Evolutionary conservation across 1,140 invertebrate species (phyloP).

Genomic region (Bombus waltoni): DNA sequence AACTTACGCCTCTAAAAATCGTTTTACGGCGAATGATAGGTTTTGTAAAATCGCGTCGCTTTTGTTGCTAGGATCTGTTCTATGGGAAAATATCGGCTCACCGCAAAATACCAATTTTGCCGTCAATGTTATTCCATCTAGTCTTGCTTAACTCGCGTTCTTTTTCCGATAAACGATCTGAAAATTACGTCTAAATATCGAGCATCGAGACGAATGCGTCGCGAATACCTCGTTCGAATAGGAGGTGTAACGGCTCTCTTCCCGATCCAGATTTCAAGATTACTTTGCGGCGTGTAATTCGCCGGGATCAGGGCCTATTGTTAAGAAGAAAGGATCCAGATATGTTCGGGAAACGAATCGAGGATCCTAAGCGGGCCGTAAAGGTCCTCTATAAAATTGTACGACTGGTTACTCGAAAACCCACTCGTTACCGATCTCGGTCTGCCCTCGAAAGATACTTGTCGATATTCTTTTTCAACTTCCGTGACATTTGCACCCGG

Average conservation of each 20-base stretch:
- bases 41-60: too few species aligned
- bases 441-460: not conserved
- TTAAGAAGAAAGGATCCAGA: not conserved
- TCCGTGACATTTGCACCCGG: conserved; percentile 13
- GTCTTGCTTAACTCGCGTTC: too few species aligned
- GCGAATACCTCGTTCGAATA: not conserved
- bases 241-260: not conserved
- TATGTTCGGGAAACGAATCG: not conserved
- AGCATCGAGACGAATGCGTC: not conserved
- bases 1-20: too few species aligned
- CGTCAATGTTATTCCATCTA: not conserved
- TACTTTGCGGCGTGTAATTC: conserved; percentile 16
- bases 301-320: not conserved
- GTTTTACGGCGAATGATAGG: too few species aligned
- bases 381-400: conserved; percentile 1
- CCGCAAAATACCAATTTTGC: not conserved
- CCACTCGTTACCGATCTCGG: conserved; percentile 5
- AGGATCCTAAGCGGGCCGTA: not conserved
- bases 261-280: not conserved
- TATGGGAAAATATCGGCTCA: too few species aligned
- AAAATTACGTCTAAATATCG: not conserved
- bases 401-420: not conserved
- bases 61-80: too few species aligned
- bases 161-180: not conserved
- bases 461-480: conserved; percentile 29